Evolutionary conservation across 2,888 invertebrate species (phyloP).

Genomic region (Cordilura impudica): DNA sequence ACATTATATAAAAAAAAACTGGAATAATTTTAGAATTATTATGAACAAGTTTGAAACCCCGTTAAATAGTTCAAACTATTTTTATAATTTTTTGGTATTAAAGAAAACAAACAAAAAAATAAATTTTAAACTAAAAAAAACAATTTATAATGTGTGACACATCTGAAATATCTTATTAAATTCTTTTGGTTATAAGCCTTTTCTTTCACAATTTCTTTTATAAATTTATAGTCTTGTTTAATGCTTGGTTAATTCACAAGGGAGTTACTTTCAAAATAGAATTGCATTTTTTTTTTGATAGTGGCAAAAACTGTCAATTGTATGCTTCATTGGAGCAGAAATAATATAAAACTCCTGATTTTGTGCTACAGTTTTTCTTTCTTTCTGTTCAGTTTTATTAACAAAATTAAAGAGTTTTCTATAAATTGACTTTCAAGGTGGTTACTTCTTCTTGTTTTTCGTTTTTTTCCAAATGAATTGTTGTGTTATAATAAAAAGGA

Average conservation of each 20-base stretch:
- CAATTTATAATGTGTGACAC: background rate
- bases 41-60: background rate
- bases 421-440: conserved; percentile 34
- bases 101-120: no score
- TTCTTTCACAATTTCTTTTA: background rate
- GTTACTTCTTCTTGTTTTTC: background rate
- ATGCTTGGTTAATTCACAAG: conserved; percentile 45
- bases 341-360: conserved; percentile 39
- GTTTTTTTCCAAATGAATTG: background rate
- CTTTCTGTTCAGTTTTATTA: background rate
- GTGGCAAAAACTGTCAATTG: conserved; percentile 55
- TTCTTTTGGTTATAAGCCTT: background rate
- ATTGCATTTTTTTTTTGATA: conserved; percentile 11
- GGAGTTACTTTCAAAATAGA: conserved; percentile 20
- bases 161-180: background rate
- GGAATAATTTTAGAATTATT: background rate
- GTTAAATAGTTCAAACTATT: background rate
- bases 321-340: conserved; percentile 61
- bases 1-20: no score
- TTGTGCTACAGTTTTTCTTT: background rate
- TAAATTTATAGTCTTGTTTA: conserved; percentile 15
- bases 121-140: no score
- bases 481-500: background rate
- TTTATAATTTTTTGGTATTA: background rate
- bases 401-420: conserved; percentile 12